Conservation (phyloP, 2,797 vertebrate species). For the Esox lucius region DNA sequence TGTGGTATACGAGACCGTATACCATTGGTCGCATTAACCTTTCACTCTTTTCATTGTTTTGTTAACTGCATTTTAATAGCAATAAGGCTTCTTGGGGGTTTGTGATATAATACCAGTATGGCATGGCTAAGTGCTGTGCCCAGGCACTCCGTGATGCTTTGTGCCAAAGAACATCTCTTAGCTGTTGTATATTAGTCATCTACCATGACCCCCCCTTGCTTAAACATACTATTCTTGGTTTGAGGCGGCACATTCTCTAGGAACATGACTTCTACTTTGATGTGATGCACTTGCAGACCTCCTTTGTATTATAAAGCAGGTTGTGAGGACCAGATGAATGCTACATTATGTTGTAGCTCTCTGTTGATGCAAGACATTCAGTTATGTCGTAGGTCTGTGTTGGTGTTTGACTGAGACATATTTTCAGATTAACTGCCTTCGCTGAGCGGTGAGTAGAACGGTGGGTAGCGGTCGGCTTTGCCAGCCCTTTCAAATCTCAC, state of each 20-base stretch:
- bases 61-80: too few species aligned
- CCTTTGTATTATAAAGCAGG: neutral
- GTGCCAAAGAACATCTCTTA: too few species aligned
- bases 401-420: conserved; percentile 68
- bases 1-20: too few species aligned
- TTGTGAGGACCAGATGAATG: conserved; percentile 47
- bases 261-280: neutral
- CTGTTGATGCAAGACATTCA: conserved; percentile 57
- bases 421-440: conserved; percentile 61
- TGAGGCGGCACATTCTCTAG: neutral
- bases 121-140: too few species aligned
- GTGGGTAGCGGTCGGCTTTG: conserved; percentile 42
- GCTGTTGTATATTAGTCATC: too few species aligned
- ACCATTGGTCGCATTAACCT: too few species aligned
- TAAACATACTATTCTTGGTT: neutral
- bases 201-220: too few species aligned
- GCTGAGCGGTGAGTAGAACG: conserved; percentile 55
- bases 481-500: conserved; percentile 64
- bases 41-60: too few species aligned
- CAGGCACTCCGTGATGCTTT: too few species aligned
- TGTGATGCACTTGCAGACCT: neutral
- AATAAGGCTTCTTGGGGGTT: too few species aligned
- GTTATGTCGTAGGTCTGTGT: conserved; percentile 43
- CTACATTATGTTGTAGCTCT: conserved; percentile 39
- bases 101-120: too few species aligned